Percentiles rank a stretch among this genome's conserved stretches.
Conservation (phyloP, 2,797 vertebrate species). For the Etheostoma perlongum region DNA sequence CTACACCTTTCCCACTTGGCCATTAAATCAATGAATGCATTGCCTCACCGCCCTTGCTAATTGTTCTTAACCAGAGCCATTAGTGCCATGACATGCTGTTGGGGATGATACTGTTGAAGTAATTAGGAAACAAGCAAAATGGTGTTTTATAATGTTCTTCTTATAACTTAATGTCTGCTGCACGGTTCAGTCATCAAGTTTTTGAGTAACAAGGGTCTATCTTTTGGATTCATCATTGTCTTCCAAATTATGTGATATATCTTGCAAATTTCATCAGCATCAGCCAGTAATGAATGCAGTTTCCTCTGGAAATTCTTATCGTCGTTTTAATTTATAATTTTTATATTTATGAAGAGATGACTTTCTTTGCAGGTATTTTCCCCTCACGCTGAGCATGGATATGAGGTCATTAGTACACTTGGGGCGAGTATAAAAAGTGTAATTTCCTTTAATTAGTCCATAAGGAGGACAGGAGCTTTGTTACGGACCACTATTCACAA, state of each 20-base stretch:
- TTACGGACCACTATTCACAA: constrained; percentile 21
- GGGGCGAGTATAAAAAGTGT: constrained; percentile 52
- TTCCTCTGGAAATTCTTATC: background rate
- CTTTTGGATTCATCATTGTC: background rate
- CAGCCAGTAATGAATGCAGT: background rate
- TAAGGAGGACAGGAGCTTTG: constrained; percentile 58
- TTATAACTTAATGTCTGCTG: background rate
- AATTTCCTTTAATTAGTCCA: constrained; percentile 71
- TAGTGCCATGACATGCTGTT: constrained; percentile 10
- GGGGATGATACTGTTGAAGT: constrained; percentile 4
- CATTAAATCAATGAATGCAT: constrained; percentile 29
- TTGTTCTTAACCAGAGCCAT: constrained; percentile 40
- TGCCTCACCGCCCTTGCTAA: constrained; percentile 14
- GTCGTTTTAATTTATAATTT: background rate
- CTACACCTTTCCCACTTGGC: background rate
- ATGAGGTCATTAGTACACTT: constrained; percentile 57
- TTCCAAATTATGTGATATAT: background rate
- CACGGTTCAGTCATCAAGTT: constrained; percentile 1
- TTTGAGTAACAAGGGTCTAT: background rate
- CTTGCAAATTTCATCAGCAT: background rate
- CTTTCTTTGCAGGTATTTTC: constrained; percentile 13
- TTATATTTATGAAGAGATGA: background rate
- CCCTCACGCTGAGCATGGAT: constrained; percentile 17
- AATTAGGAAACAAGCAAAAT: constrained; percentile 23
- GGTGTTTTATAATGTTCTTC: constrained; percentile 7